A percentile compares a stretch with the other conserved stretches of the same genome.
These are phyloP conservation scores for Rhyacophila brunnea DNA, from an alignment of 1,140 invertebrate species.

Conservation along the genomic window DNA sequence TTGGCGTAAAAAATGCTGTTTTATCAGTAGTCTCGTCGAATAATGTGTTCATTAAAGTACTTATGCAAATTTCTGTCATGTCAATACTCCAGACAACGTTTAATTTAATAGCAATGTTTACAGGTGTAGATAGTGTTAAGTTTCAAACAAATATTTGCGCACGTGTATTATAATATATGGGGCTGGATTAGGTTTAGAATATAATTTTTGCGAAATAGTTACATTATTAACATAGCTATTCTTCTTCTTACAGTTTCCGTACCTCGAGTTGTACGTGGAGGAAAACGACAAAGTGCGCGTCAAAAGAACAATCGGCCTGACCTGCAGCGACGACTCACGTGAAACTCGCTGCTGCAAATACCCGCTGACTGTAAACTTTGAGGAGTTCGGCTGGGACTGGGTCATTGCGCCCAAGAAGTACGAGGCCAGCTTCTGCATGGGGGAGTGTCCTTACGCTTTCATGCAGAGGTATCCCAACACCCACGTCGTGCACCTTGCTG, in stretches of 20 bases:
- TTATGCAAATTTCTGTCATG: no score
- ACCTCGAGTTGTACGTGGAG: constrained; percentile 73
- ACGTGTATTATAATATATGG: no score
- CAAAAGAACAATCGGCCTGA: constrained; percentile 74
- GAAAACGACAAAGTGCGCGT: constrained; percentile 62
- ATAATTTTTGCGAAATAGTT: neutral
- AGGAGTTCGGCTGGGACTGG: constrained; percentile 97
- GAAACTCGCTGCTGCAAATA: constrained; percentile 87
- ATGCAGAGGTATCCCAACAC: constrained; percentile 91
- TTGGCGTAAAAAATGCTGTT: no score
- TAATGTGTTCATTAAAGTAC: no score
- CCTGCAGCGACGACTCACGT: constrained; percentile 72
- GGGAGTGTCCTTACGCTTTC: constrained; percentile 89
- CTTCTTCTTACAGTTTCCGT: constrained; percentile 69
- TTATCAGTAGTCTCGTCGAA: no score
- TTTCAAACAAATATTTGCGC: no score
- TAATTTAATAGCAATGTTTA: no score
- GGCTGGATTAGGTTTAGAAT: no score
- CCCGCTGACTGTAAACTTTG: constrained; percentile 92
- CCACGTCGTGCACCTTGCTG: constrained; percentile 81
- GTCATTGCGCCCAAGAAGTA: constrained; percentile 95
- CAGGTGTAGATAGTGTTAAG: no score
- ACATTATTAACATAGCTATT: neutral
- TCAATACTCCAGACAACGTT: no score
- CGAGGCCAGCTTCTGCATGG: constrained; percentile 94